Conservation (phyloP, 2,888 invertebrate species). For the Andrena flavipes region DNA sequence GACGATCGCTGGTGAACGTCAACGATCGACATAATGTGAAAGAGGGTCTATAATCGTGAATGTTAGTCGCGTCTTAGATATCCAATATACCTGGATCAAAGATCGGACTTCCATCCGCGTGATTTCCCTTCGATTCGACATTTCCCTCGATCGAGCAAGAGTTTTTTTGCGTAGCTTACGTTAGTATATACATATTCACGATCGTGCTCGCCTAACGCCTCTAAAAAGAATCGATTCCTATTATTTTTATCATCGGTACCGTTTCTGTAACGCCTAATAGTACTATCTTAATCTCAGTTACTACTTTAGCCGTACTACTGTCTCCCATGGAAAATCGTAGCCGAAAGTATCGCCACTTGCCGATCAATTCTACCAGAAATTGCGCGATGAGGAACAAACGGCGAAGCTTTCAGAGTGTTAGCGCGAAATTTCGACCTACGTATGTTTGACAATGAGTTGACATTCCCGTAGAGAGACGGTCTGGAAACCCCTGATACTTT, state of each 20-base stretch:
- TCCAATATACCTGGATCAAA: conserved; percentile 10
- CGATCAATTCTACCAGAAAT: conserved; percentile 6
- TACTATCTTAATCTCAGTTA: conserved; percentile 51
- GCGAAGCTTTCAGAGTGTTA: background rate
- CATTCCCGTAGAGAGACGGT: conserved; percentile 63
- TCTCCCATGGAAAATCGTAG: conserved; percentile 37
- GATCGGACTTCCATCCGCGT: background rate
- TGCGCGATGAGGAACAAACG: background rate
- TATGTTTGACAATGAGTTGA: conserved; percentile 39
- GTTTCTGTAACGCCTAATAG: conserved; percentile 51
- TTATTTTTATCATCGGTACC: conserved; percentile 61
- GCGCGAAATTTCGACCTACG: conserved; percentile 17
- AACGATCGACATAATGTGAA: conserved; percentile 10
- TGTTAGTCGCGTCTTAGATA: conserved; percentile 36
- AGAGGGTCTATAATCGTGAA: conserved; percentile 8
- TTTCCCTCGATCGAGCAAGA: conserved; percentile 33
- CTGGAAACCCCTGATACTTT: conserved; percentile 32
- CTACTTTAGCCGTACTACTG: conserved; percentile 32
- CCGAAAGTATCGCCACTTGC: background rate
- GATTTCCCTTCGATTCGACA: background rate
- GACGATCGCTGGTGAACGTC: conserved; percentile 25
- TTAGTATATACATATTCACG: conserved; percentile 51
- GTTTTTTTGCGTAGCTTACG: conserved; percentile 37
- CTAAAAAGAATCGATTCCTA: conserved; percentile 65
- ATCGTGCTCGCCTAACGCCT: conserved; percentile 55